Base-by-base conservation (phyloP, 2,888 invertebrate species). In the Volucella bombylans region DNA sequence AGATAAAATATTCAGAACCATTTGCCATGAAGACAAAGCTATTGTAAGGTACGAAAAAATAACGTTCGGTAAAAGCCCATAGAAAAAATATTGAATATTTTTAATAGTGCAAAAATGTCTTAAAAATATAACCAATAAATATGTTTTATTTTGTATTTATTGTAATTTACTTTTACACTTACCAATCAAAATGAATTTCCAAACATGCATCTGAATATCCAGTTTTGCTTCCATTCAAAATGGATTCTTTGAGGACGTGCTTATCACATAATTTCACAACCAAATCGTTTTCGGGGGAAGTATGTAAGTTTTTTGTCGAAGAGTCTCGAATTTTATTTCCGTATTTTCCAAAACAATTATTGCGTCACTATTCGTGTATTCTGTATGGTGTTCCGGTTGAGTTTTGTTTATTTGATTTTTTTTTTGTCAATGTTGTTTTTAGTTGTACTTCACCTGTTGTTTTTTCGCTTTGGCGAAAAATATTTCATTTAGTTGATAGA, bases 201-300 rank as follows among this genome's bases (percentile, higher is more conserved):
- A 88, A 88, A 88, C 87, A 88, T 87, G 87, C 88, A 88, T 88
- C 87, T 88, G 88, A 88, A 88, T 87, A 83, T 87, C 87, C 87
- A 68, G 81, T 78, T 83, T 86, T 87, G 87, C 80, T 87, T 86
- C 88, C 88, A 88, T 88, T 87, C 88, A 88, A 87, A 86, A 81
- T 86, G 86, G 86, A 80, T 86, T 86, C 68, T 73, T 64, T 71
- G 45, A 31, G 41, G 65, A 71, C 86, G 77, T 78, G 31, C 50
- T 69, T 82, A 86, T 86, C 86, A 86, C 86, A 86, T 86, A 78
- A 77, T 82, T 78, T 78, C 61, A 81, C 85, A 77, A 69, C 45
- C 23, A 55, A 64, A 43, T 15, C 31, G 31, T 31, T 31, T 52
- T 23, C 59, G 47, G 14, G 31, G 61, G 8, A 38, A 18, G 41